Evolutionary conservation across 2,797 vertebrate species (phyloP).

Genomic region (Tiaroga cobitis): DNA sequence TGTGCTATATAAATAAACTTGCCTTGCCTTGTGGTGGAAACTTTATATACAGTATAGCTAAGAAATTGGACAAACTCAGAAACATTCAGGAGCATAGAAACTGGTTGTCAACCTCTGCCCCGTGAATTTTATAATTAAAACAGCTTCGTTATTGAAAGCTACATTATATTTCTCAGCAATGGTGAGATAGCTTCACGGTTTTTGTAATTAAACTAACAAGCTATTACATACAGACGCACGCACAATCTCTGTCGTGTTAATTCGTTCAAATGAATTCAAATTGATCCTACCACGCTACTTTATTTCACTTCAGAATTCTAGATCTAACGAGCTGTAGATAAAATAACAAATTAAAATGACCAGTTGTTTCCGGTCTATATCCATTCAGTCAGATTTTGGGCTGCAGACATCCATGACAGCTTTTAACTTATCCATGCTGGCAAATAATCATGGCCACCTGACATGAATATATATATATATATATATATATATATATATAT

Average conservation of each 20-base stretch:
- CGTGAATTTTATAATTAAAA: too few relatives aligned
- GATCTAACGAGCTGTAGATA: background rate
- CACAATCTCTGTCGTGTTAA: background rate
- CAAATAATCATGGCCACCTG: too few relatives aligned
- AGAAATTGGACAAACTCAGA: background rate
- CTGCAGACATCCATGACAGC: too few relatives aligned
- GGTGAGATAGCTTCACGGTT: background rate
- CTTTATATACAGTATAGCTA: background rate
- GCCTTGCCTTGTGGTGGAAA: too few relatives aligned
- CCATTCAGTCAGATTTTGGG: background rate
- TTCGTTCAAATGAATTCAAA: background rate
- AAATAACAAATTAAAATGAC: background rate
- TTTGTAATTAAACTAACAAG: too few relatives aligned
- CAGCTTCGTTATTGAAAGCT: too few relatives aligned
- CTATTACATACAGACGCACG: background rate
- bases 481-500: too few relatives aligned
- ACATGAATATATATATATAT: too few relatives aligned
- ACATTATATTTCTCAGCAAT: background rate
- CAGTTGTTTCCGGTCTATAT: too few relatives aligned
- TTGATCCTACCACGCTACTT: background rate
- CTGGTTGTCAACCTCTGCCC: too few relatives aligned
- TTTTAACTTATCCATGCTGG: too few relatives aligned
- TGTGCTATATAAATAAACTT: too few relatives aligned
- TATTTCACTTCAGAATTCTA: background rate
- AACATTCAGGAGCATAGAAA: background rate